Evolutionary conservation across 2,888 invertebrate species (phyloP).

Genomic region (Rapana venosa): DNA sequence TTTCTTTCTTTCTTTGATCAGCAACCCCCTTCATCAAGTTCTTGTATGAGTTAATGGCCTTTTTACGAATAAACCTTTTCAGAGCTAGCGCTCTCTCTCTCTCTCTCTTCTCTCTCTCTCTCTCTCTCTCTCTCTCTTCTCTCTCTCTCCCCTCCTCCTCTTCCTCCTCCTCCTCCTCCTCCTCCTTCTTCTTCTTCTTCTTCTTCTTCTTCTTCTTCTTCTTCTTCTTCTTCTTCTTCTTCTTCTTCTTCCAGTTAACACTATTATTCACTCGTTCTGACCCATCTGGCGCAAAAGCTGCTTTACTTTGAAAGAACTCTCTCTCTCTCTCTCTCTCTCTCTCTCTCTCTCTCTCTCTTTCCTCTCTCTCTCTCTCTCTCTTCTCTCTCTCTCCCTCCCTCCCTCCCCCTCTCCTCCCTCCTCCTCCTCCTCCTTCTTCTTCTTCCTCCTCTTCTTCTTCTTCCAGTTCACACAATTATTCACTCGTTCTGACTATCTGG

Average conservation of each 20-base stretch:
- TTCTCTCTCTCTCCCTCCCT: not conserved
- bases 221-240: too few relatives aligned
- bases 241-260: too few relatives aligned
- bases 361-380: not conserved
- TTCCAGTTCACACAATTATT: not conserved
- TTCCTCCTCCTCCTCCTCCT: not conserved
- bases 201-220: too few relatives aligned
- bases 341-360: not conserved
- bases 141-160: not conserved
- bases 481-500: too few relatives aligned
- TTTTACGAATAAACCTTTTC: not conserved
- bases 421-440: not conserved
- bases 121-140: not conserved
- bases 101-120: not conserved
- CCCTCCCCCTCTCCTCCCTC: not conserved
- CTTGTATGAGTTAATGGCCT: too few relatives aligned
- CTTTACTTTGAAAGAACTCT: too few relatives aligned
- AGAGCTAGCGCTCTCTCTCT: not conserved
- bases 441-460: not conserved
- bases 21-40: too few relatives aligned
- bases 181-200: not conserved
- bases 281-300: too few relatives aligned
- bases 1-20: not conserved
- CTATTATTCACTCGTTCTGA: too few relatives aligned
- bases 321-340: not conserved